Conservation (phyloP, 2,797 vertebrate species). For the Eurystomus glaucurus region DNA sequence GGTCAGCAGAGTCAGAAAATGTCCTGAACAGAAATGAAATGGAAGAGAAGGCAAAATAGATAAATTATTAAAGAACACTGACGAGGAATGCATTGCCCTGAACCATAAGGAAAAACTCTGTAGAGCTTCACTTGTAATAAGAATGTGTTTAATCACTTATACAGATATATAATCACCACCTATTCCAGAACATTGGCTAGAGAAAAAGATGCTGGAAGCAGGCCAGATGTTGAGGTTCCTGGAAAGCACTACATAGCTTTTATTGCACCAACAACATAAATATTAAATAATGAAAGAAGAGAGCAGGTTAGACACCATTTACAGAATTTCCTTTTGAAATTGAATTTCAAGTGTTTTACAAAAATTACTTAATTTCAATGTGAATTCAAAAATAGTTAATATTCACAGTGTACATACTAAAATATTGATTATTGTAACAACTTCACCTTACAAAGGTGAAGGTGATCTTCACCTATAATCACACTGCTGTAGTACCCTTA, state of each 20-base stretch:
- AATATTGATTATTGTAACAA: not conserved
- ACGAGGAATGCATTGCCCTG: not conserved
- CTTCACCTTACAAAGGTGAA: not conserved
- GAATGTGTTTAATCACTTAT: constrained; percentile 46
- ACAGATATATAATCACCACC: constrained; percentile 20
- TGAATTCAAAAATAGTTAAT: not conserved
- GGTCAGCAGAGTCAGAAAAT: constrained; percentile 54
- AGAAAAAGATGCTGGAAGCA: constrained; percentile 26
- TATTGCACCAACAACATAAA: constrained; percentile 9
- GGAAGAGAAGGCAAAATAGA: constrained; percentile 23
- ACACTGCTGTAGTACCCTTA: not conserved
- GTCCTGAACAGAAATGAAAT: constrained; percentile 20
- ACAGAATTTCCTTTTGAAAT: not conserved
- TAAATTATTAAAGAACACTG: constrained; percentile 49
- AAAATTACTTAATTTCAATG: not conserved
- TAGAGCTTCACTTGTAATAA: constrained; percentile 34
- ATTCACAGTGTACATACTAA: not conserved
- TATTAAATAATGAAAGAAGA: not conserved
- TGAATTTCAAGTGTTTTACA: not conserved
- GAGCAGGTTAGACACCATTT: not conserved
- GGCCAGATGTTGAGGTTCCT: constrained; percentile 28
- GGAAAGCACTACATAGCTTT: constrained; percentile 14
- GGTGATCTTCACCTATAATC: not conserved
- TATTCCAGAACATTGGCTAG: not conserved
- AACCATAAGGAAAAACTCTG: not conserved